Base-by-base conservation (phyloP, 1,140 invertebrate species). In the Rhopalosiphum padi region DNA sequence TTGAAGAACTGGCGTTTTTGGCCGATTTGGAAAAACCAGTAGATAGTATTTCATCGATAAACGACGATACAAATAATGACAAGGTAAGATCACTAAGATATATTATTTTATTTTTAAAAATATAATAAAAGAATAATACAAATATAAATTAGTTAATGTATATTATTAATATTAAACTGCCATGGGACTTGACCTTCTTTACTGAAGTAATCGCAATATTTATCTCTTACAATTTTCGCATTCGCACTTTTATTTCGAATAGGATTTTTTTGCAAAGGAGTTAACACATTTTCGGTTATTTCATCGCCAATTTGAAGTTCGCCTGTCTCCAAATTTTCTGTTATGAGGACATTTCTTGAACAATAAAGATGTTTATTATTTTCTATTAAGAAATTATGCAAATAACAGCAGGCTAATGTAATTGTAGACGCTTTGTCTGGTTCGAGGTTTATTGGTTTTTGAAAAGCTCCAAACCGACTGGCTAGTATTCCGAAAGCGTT, bases 401-500 rank as follows among this genome's bases (percentile, higher is more conserved):
- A 93, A 53, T 94, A 94, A 85, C 93, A 93, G 55, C 94, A 94
- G 22, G 95, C 94, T 22, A 94, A 93, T 86, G 95, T 94, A 91
- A 95, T 94, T 85, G 94, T 94, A 53, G 94, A 92, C 68, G 94
- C 94, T 91, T 94, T 95, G 82, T 95, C 93, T 88, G 94, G 94
- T 68, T 95, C 91, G 41, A 95, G 88, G 83, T 94, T 51, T 25
- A 95, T 95, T 48, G 95, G 95, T 55, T 94, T 94, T 94, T 94
- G 94, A 94, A 95, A 95, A 53, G 95, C 94, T 88, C 95, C 43
- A 94, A 95, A 95, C 88, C 94, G 93, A 25, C 94, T 68, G 23
- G 94, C 94, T 82, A 96, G 91, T 68, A 96, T 95, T 4, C 95
- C 95, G 94, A 96, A 96, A 4, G 94, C 95, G 94, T 95, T 96